These are phyloP conservation scores for Halichoerus grypus DNA, from an alignment of 2,113 vertebrate species.

Conservation along the genomic window DNA sequence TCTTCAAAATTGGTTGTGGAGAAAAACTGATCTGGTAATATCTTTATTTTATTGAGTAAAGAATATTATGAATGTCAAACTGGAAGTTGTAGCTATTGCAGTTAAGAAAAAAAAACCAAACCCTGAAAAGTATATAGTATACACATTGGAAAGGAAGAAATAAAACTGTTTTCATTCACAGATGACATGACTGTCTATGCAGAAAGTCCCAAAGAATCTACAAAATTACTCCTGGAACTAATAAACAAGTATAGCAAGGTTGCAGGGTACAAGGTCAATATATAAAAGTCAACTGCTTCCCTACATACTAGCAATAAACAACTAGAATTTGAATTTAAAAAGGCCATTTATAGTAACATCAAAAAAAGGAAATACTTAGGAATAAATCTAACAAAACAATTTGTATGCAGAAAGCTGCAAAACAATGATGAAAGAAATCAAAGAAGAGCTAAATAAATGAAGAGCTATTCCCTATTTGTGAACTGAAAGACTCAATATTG, in stretches of 20 bases:
- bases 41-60: neutral
- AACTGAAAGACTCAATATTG: neutral
- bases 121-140: neutral
- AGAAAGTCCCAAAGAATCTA: neutral
- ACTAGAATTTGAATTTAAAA: neutral
- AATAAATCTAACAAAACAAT: conserved; percentile 28
- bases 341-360: neutral
- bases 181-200: neutral
- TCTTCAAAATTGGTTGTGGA: neutral
- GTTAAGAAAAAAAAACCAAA: neutral
- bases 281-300: neutral
- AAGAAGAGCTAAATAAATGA: neutral
- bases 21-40: neutral
- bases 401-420: neutral
- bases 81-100: neutral
- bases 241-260: conserved; percentile 2
- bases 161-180: neutral
- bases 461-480: neutral
- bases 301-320: neutral
- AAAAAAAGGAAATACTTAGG: neutral
- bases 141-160: neutral
- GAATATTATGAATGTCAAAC: neutral
- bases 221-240: neutral
- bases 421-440: neutral
- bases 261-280: neutral